Evolutionary conservation across 2,113 vertebrate genomes (phyloP).

Genomic region (Cephalopterus ornatus): DNA sequence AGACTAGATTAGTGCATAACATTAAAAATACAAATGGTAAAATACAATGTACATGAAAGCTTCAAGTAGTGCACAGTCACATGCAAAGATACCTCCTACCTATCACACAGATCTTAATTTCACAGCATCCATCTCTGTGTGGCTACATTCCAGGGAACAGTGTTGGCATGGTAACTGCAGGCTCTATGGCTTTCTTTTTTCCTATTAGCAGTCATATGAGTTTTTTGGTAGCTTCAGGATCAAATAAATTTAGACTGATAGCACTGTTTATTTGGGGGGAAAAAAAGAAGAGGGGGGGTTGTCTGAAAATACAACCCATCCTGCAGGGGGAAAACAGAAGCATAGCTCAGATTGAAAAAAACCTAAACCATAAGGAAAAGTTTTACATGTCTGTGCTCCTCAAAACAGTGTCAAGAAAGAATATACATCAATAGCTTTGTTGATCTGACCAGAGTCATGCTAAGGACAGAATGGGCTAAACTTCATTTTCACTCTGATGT

Average conservation of each 20-base stretch:
- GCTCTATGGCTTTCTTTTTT: slow-evolving; percentile 14
- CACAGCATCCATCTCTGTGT: slow-evolving; percentile 58
- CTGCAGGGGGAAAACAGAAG: neutral
- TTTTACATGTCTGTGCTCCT: neutral
- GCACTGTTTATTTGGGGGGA: neutral
- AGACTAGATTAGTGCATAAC: neutral
- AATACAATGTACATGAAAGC: neutral
- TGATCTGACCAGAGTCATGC: neutral
- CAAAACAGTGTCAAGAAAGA: neutral
- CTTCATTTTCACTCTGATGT: neutral
- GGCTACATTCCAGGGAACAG: slow-evolving; percentile 31
- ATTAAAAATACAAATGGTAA: neutral
- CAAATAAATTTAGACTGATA: neutral
- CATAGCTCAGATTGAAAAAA: neutral
- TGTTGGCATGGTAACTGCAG: slow-evolving; percentile 75
- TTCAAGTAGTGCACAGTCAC: neutral
- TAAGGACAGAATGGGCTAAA: neutral
- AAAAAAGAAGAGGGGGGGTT: neutral
- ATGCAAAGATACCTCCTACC: neutral
- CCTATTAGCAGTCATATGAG: slow-evolving; percentile 9
- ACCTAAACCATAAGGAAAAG: neutral
- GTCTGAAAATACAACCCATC: neutral
- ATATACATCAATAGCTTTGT: neutral
- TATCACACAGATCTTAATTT: slow-evolving; percentile 30
- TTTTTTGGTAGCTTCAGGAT: slow-evolving; percentile 22